Evolutionary conservation across 1,140 invertebrate genomes (phyloP), one percentile per base, ranked within the genome.

Genomic region (Tigriopus japonicus): DNA sequence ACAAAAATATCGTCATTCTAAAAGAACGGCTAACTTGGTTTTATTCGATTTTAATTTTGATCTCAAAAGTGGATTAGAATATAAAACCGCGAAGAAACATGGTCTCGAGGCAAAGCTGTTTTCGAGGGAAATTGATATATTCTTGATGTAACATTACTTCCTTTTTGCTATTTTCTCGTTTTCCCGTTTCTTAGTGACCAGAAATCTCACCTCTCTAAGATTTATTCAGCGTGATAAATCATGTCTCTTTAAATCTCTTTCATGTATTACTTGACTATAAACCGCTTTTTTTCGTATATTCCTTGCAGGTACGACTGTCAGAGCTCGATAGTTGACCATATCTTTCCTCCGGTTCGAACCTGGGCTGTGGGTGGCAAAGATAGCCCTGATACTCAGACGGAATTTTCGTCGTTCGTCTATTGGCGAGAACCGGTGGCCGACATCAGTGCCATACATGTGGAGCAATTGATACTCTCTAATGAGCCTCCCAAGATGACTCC

Each of bases 321-420:
- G 35, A 54, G 52, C 52, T 21, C 52, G 35, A 54, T 54, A 21
- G 52, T 54, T n/a, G 52, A 54, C 17, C 52, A 54, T 15, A 15
- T 54, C 14, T 54, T 54, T 28, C 52, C 52, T 21, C 52, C 52
- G 35, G 28, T 35, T 35, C 21, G 52, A 28, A 54, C 52, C n/a
- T 35, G 3, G 3, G 28, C 28, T 9, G 28, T 35, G 28, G 52
- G 35, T 54, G 52, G 35, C 3, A 15, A 15, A 15, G 52, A 54
- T 54, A 54, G 52, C 21, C 52, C 52, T 14, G 35, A 21, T 14
- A 23, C 52, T 15, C 19, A 28, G 35, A 21, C 21, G 35, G 52
- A 54, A 23, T 54, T 54, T 28, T 54, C 19, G n/a, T 54, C 52
- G 3, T 54, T 54, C 17, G 24, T 28, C n/a, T 54, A 54, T 23